phyloP scores from a whole-genome alignment of 2,113 vertebrate species.

The Rhagologus leucostigma region DNA sequence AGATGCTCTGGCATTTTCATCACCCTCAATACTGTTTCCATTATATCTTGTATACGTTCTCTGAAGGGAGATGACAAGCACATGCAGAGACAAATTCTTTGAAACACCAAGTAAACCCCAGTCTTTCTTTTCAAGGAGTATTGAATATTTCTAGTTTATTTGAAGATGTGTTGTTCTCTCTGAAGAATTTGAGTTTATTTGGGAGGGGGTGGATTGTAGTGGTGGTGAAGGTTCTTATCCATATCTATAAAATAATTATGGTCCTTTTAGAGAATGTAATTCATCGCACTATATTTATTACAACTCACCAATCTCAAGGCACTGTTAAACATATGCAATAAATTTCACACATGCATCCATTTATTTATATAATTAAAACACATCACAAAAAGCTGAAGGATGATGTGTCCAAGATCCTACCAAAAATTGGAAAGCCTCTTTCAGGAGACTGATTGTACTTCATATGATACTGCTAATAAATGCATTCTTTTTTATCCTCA shows the following conservation, averaged over 20 bases:
- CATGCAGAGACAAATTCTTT: constrained; percentile 35
- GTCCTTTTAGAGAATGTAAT: background rate
- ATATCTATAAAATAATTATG: background rate
- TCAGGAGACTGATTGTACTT: background rate
- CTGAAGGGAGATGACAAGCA: constrained; percentile 30
- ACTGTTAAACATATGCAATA: background rate
- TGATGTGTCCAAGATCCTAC: background rate
- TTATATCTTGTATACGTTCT: constrained; percentile 31
- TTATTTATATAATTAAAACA: background rate
- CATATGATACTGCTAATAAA: background rate
- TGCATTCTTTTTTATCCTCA: background rate
- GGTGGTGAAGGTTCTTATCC: background rate
- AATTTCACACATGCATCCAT: background rate
- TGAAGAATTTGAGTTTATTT: background rate
- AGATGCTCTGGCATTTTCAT: constrained; percentile 7
- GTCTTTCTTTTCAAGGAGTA: background rate
- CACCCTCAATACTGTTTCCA: constrained; percentile 8
- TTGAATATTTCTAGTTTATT: background rate
- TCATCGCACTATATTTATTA: background rate
- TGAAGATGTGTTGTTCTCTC: background rate
- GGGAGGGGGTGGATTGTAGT: background rate
- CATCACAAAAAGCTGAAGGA: background rate
- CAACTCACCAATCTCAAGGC: background rate
- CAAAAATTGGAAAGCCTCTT: background rate
- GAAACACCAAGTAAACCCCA: background rate